These are phyloP conservation scores for Cheilosia pagana DNA, from an alignment of 2,888 invertebrate genomes.

Conservation along the genomic window DNA sequence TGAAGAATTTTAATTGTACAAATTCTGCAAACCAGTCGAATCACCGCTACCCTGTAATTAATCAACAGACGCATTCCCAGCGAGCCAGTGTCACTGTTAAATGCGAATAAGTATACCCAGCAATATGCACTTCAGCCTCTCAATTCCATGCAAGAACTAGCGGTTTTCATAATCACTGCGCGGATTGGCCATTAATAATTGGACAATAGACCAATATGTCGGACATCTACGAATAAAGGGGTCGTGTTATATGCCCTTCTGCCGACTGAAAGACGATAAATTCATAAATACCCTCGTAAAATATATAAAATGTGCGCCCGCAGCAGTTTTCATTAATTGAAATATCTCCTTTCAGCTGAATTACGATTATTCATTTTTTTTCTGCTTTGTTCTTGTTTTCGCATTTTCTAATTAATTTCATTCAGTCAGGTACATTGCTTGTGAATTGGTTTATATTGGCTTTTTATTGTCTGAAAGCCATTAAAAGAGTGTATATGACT, in stretches of 20 bases:
- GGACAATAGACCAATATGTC: slow-evolving; percentile 3
- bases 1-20: slow-evolving; percentile 55
- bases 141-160: slow-evolving; percentile 10
- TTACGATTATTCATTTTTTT: slow-evolving; percentile 3
- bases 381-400: neutral
- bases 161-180: slow-evolving; percentile 19
- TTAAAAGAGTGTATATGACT: neutral
- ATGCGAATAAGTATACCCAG: neutral
- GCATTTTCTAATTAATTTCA: slow-evolving; percentile 60
- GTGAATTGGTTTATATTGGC: slow-evolving; percentile 32
- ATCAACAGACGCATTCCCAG: slow-evolving; percentile 50
- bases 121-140: neutral
- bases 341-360: slow-evolving; percentile 33
- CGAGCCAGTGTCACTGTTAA: slow-evolving; percentile 13
- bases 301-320: slow-evolving; percentile 11
- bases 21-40: slow-evolving; percentile 34
- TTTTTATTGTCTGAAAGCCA: slow-evolving; percentile 20
- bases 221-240: neutral
- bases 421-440: slow-evolving; percentile 22
- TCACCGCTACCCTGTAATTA: slow-evolving; percentile 47
- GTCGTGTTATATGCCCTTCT: neutral
- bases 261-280: slow-evolving; percentile 32
- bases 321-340: slow-evolving; percentile 41
- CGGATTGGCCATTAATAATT: slow-evolving; percentile 18
- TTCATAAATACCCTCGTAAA: slow-evolving; percentile 11